A percentile compares a stretch with the other conserved stretches of the same genome.
These are phyloP conservation scores for Tetrax tetrax DNA, from an alignment of 2,113 vertebrate species.

Conservation along the genomic window DNA sequence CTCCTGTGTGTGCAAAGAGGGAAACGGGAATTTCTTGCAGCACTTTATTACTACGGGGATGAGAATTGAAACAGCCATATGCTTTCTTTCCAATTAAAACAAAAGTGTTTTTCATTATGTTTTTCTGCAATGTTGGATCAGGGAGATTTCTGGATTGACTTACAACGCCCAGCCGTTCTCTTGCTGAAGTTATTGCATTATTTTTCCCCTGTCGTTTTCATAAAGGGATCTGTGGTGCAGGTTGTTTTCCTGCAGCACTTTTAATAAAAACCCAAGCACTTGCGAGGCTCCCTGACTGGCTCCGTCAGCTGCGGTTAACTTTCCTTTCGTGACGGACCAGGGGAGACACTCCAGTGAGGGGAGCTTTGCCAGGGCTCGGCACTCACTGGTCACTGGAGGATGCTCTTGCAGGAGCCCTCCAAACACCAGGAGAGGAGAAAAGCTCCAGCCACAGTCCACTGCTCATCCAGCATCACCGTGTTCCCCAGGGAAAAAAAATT, in stretches of 20 bases:
- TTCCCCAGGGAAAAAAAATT: background rate
- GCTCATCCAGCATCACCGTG: background rate
- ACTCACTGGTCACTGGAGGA: background rate
- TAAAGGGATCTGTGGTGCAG: background rate
- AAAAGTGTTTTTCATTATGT: background rate
- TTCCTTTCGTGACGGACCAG: too few relatives aligned
- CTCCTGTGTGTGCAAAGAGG: rapidly evolving
- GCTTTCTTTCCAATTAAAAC: background rate
- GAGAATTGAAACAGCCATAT: background rate
- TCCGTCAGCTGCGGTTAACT: too few relatives aligned
- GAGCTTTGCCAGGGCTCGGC: background rate
- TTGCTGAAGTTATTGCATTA: background rate
- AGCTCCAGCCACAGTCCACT: background rate
- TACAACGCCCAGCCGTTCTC: rapidly evolving
- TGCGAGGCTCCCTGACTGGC: background rate
- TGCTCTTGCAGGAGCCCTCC: background rate
- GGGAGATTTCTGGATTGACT: background rate
- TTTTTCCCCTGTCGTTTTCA: background rate
- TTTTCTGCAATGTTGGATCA: background rate
- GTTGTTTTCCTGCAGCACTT: background rate
- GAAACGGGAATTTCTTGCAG: background rate
- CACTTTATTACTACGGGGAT: background rate
- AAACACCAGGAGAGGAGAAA: background rate
- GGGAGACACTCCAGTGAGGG: background rate
- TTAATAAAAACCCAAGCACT: background rate